Evolutionary conservation across 2,797 vertebrate genomes (phyloP), one percentile per base, ranked within the genome.

Genomic region (Emys orbicularis): DNA sequence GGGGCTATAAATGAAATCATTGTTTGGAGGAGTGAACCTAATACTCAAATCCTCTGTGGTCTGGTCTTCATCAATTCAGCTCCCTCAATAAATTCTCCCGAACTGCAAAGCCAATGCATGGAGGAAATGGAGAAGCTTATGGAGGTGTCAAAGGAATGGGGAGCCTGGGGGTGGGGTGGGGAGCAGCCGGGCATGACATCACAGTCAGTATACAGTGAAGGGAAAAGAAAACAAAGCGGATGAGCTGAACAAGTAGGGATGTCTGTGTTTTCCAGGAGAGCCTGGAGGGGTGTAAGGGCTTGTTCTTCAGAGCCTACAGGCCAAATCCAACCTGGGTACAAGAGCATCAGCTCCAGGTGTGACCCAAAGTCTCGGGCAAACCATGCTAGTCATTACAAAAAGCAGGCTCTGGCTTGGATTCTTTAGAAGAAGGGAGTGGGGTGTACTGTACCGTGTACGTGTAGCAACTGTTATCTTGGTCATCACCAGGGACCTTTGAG

Each of bases 61-160:
- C 93, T 95, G 93, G 74, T 84, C 83, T 91, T 83, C 83, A 47
- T 87, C 94, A 56, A 8, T 90, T 86, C 91, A 97, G 96, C 82
- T 88, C 52, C 31, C 82, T 76, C 83, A 34, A 59, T 96, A 95
- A 97, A 93, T 95, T 86, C 84, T 95, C 61, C 1, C 0, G 0
- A 89, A 81, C 1, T 0, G 37, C 4, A 52, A 0, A 91, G 88
- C 90, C 47, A 84, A 37, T 0, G 0, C 37, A 12, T n/a, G 31
- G 56, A 92, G 83, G 5, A 79, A 86, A 92, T 53, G 59, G 15
- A 1, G 9, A 77, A 68, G 9, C 25, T 15, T 18, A 41, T 0
- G 61, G 49, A 12, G 76, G 81, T 68, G 7, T n/a, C 34, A 21
- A n/a, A 34, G 31, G 9, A 16, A 18, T 18, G 61, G 61, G 61